Conservation (phyloP, 2,888 invertebrate species). For the Caenorhabditis uteleia region DNA sequence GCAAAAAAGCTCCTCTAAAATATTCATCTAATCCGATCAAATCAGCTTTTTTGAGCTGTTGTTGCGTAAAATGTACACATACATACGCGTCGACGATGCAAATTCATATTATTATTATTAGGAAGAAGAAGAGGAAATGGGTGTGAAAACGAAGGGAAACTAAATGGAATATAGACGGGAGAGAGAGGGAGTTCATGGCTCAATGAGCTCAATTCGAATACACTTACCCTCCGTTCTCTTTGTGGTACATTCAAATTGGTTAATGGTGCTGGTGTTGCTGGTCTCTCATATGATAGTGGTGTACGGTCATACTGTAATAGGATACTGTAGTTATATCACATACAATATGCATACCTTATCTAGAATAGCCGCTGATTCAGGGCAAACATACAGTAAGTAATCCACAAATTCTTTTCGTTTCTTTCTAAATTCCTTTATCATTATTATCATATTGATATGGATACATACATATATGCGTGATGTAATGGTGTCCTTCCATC, state of each 20-base stretch:
- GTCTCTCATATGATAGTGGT: conserved; percentile 10
- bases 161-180: no score
- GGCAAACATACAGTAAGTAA: conserved; percentile 62
- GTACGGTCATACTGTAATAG: conserved; percentile 21
- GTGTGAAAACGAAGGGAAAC: no score
- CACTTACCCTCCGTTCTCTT: conserved; percentile 20
- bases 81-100: no score
- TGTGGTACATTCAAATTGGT: conserved; percentile 11
- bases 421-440: conserved; percentile 11
- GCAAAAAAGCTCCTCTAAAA: no score
- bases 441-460: neutral
- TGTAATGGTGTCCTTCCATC: conserved; percentile 64
- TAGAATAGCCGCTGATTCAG: conserved; percentile 53
- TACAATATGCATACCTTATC: conserved; percentile 56
- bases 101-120: no score
- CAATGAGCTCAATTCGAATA: neutral
- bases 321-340: neutral
- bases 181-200: no score
- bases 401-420: conserved; percentile 34
- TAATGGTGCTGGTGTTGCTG: neutral
- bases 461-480: conserved; percentile 47
- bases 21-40: no score
- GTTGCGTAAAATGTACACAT: no score
- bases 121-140: no score
- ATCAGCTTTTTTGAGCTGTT: no score